These are phyloP conservation scores for Astropecten irregularis DNA, from an alignment of 53 echinoderm and acorn worm species.

Conservation along the genomic window DNA sequence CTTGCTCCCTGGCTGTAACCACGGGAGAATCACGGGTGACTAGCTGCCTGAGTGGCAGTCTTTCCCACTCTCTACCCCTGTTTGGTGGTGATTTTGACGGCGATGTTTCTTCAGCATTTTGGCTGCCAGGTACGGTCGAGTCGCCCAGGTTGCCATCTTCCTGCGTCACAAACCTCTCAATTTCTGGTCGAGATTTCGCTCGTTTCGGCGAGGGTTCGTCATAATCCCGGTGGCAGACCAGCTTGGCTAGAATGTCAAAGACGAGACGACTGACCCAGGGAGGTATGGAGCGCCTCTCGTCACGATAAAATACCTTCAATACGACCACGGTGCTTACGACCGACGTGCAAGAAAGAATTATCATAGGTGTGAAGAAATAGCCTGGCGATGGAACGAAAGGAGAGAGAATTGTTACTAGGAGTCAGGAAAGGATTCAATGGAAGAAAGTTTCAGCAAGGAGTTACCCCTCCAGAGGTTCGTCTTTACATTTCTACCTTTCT, in stretches of 20 bases:
- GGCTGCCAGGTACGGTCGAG: background rate
- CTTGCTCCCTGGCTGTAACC: background rate
- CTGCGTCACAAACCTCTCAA: background rate
- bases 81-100: background rate
- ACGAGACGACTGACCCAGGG: constrained; percentile 1
- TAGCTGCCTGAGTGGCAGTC: background rate
- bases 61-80: background rate
- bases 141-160: background rate
- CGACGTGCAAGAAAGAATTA: constrained; percentile 28
- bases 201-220: background rate
- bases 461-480: too few species aligned
- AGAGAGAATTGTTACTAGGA: too few species aligned
- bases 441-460: too few species aligned
- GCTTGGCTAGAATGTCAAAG: background rate
- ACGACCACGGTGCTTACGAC: constrained; percentile 22
- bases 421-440: too few species aligned
- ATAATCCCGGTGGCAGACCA: background rate
- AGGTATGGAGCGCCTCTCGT: constrained; percentile 20
- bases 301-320: constrained; percentile 15
- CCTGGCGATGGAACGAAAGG: background rate
- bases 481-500: too few species aligned
- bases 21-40: too few species aligned
- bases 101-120: background rate
- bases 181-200: background rate
- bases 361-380: constrained; percentile 39